Base-by-base conservation (phyloP, 2,113 vertebrate genomes). In the Nipponia nippon region DNA sequence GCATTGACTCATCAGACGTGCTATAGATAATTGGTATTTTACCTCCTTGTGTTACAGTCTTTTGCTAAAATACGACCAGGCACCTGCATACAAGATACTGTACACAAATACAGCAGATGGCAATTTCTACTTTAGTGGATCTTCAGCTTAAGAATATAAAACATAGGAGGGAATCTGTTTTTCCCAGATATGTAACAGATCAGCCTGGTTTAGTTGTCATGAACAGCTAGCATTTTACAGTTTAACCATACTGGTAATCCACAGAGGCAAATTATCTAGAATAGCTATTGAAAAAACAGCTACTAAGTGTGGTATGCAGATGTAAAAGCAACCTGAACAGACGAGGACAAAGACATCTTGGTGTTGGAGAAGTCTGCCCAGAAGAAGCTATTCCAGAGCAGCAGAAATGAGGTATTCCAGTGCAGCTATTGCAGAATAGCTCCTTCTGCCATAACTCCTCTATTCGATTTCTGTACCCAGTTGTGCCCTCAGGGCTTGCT, bases 361-460 rank as follows among this genome's bases (percentile, higher is more conserved):
- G 25, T 55, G 34, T 56, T 58, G 26, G 19, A 77, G 58, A 85
- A 66, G 47, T 16, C 36, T 78, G 16, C n/a, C 59, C 58, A 72
- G 58, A 72, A 75, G 27, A 16, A 70, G 47, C 53, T 85, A 53
- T 47, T 70, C 18, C 40, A 34, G 30, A 80, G 62, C 47, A 75
- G 53, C n/a, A 62, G 27, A 3, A 70, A 44, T 21, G 21, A 47
- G 34, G 13, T 29, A 85, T 29, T 14, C 67, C 49, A 58, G 19
- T 1, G 2, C 6, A n/a, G 3, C 20, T 44, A 32, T 16, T 61
- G 29, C 0, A 0, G 13, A 72, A 81, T 11, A 72, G 29, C 53
- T 86, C 47, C 69, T 71, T 75, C 58, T 59, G 36, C n/a, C 6
- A 2, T 25, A 56, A 40, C 11, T n/a, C 22, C 61, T 62, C 69